phyloP scores from a whole-genome alignment of 2,797 vertebrate species.

The Characodon lateralis region DNA sequence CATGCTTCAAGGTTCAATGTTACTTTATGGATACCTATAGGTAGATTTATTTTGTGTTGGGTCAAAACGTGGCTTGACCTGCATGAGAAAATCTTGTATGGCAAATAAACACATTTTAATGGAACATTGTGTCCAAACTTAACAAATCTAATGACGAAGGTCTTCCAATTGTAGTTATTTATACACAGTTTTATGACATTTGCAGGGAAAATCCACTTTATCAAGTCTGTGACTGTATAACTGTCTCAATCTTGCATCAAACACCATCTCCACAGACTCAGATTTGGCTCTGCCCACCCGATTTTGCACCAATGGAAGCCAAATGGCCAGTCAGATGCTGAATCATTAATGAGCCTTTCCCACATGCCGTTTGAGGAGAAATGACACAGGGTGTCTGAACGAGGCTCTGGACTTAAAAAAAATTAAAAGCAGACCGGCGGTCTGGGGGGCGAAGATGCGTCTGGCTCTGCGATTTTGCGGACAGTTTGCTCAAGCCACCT shows the following conservation, averaged over 20 bases:
- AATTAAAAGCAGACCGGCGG: slow-evolving; percentile 55
- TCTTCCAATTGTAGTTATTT: background rate
- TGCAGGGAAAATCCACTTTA: too few species aligned
- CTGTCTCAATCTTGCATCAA: slow-evolving; percentile 1
- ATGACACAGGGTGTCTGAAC: slow-evolving; percentile 58
- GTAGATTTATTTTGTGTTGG: too few species aligned
- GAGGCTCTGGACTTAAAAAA: slow-evolving; percentile 54
- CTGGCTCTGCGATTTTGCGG: slow-evolving; percentile 64
- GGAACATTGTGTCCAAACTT: background rate
- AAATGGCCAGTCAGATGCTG: slow-evolving; percentile 64
- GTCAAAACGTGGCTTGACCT: too few species aligned
- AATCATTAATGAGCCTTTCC: slow-evolving; percentile 79
- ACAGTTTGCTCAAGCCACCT: slow-evolving; percentile 59
- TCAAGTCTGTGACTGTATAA: slow-evolving; percentile 7
- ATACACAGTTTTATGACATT: background rate
- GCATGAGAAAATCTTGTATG: too few species aligned
- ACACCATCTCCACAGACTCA: slow-evolving; percentile 28
- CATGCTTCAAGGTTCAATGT: slow-evolving; percentile 4
- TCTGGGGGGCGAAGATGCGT: slow-evolving; percentile 68
- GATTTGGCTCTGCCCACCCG: slow-evolving; percentile 54
- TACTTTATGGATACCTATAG: too few species aligned
- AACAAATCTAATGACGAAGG: background rate
- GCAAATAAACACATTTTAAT: background rate
- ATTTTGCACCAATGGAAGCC: slow-evolving; percentile 40
- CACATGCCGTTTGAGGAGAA: slow-evolving; percentile 68